Conservation (phyloP, 2,797 vertebrate species). For the Oreochromis grahami region DNA sequence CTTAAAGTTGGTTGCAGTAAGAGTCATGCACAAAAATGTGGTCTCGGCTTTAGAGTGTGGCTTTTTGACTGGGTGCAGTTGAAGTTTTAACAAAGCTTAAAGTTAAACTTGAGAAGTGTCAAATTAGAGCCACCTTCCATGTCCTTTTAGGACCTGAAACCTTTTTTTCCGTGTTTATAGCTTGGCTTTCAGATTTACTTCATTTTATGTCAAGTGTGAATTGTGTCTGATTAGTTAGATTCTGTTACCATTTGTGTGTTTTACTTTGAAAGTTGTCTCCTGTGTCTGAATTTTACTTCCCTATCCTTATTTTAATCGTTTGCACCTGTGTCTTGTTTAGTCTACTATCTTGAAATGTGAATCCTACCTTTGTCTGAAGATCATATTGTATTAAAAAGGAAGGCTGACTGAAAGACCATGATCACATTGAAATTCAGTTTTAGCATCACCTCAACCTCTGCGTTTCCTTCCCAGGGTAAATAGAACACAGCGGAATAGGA, state of each 20-base stretch:
- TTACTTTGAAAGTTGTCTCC: not conserved
- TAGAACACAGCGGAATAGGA: constrained; percentile 34
- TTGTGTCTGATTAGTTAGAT: not conserved
- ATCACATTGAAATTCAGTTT: not conserved
- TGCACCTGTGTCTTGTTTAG: not conserved
- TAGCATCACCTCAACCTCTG: constrained; percentile 27
- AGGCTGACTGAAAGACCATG: not conserved
- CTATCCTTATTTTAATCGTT: not conserved
- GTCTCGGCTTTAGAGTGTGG: not conserved
- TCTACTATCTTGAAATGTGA: not conserved
- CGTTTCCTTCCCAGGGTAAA: constrained; percentile 38
- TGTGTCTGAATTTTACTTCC: not conserved
- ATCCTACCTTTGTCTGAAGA: not conserved
- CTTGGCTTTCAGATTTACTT: not conserved
- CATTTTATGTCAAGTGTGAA: not conserved
- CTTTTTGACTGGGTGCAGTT: not conserved
- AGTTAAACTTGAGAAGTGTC: not conserved
- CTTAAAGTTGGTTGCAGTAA: not conserved
- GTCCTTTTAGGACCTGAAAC: not conserved
- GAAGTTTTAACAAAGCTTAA: not conserved
- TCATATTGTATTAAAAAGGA: not conserved
- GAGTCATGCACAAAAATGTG: not conserved
- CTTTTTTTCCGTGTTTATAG: not conserved
- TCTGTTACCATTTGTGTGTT: not conserved
- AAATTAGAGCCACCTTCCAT: not conserved